Evolutionary conservation across 2,888 invertebrate species (phyloP).

Genomic region (Odiellus spinosus): DNA sequence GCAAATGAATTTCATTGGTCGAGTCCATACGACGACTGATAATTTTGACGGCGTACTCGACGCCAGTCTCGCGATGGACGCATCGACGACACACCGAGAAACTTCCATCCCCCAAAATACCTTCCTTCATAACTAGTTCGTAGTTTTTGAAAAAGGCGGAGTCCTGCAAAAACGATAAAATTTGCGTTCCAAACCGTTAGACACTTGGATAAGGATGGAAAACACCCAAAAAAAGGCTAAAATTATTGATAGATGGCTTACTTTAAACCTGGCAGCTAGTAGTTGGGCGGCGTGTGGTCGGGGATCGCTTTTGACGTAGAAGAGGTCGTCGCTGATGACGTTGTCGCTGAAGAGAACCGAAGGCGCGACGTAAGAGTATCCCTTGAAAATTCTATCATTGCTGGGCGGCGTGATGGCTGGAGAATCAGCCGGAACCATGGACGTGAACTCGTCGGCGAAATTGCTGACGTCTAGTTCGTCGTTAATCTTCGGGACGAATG

Average conservation of each 20-base stretch:
- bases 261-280: slow-evolving; percentile 43
- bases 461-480: slow-evolving; percentile 84
- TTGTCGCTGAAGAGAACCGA: slow-evolving; percentile 68
- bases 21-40: slow-evolving; percentile 49
- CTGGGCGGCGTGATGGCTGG: slow-evolving; percentile 14
- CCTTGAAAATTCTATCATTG: slow-evolving; percentile 69
- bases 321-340: slow-evolving; percentile 53
- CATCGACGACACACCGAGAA: slow-evolving; percentile 75
- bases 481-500: slow-evolving; percentile 71
- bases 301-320: slow-evolving; percentile 37
- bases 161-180: slow-evolving; percentile 37
- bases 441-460: slow-evolving; percentile 92
- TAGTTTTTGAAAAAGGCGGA: slow-evolving; percentile 75
- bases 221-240: no score
- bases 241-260: slow-evolving; percentile 22
- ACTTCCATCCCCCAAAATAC: slow-evolving; percentile 69
- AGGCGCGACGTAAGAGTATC: slow-evolving; percentile 90
- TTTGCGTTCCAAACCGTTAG: neutral
- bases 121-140: slow-evolving; percentile 49
- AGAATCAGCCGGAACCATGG: slow-evolving; percentile 76
- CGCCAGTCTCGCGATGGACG: slow-evolving; percentile 50
- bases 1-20: slow-evolving; percentile 54
- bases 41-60: slow-evolving; percentile 77
- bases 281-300: slow-evolving; percentile 36
- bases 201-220: no score